These are phyloP conservation scores for Xiphydria camelus DNA, from an alignment of 2,888 invertebrate species.

Conservation along the genomic window DNA sequence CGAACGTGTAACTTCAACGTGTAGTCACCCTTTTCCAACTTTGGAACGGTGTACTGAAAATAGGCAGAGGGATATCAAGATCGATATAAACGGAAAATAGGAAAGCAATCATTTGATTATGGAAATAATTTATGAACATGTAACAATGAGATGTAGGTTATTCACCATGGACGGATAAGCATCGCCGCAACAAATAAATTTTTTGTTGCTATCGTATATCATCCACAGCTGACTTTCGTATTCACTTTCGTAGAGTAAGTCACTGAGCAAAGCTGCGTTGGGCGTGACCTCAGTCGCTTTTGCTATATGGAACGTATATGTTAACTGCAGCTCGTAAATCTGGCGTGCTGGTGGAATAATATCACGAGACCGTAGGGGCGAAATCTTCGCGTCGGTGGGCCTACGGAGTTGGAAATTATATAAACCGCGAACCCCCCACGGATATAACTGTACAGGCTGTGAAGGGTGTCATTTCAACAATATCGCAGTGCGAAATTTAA, in stretches of 20 bases:
- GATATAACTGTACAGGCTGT: too few relatives aligned
- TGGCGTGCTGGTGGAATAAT: slow-evolving; percentile 84
- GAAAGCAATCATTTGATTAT: slow-evolving; percentile 2
- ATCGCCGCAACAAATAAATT: slow-evolving; percentile 82
- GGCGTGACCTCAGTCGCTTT: slow-evolving; percentile 84
- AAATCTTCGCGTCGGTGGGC: slow-evolving; percentile 79
- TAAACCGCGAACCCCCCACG: neutral
- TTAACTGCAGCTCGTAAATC: slow-evolving; percentile 87
- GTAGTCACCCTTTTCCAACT: slow-evolving; percentile 96
- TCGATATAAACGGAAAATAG: slow-evolving; percentile 6
- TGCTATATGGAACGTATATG: slow-evolving; percentile 81
- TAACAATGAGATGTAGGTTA: slow-evolving; percentile 14
- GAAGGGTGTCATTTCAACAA: too few relatives aligned
- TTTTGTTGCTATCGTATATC: slow-evolving; percentile 90
- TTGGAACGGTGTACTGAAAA: slow-evolving; percentile 73
- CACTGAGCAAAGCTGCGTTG: slow-evolving; percentile 78
- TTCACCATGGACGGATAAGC: slow-evolving; percentile 82
- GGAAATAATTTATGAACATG: slow-evolving; percentile 4
- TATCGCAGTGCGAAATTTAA: too few relatives aligned
- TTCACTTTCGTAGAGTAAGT: slow-evolving; percentile 92
- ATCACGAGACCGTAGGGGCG: slow-evolving; percentile 79
- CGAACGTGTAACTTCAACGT: slow-evolving; percentile 83
- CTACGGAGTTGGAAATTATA: slow-evolving; percentile 60
- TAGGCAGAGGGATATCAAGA: too few relatives aligned
- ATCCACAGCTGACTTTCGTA: slow-evolving; percentile 97